These are phyloP conservation scores for Leptocoma aspasia DNA, from an alignment of 2,113 vertebrate genomes.

Conservation along the genomic window DNA sequence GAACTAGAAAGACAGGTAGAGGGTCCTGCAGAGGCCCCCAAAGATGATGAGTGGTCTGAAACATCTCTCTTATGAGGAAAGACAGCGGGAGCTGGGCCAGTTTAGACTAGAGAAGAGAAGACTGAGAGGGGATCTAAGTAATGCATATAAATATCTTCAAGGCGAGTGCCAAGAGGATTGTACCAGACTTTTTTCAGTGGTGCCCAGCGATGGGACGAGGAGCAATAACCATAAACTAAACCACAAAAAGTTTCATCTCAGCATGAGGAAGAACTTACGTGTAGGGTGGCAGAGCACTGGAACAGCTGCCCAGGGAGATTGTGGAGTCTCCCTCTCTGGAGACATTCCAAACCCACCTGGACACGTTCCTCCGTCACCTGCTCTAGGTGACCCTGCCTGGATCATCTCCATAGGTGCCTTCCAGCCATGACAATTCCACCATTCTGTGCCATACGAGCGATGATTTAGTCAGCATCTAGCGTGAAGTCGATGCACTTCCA, in stretches of 20 bases:
- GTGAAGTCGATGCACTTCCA: rapidly evolving
- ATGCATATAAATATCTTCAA: neutral
- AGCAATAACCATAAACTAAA: neutral
- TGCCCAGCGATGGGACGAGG: rapidly evolving
- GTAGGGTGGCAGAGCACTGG: neutral
- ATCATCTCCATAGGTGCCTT: neutral
- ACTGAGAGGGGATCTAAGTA: neutral
- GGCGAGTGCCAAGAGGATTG: neutral
- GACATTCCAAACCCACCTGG: neutral
- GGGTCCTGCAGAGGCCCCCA: neutral
- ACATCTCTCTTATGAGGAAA: neutral
- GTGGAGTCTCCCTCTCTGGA: neutral
- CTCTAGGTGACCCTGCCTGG: neutral
- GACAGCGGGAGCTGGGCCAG: neutral
- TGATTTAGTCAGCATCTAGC: rapidly evolving
- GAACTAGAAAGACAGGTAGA: neutral
- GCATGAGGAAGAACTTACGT: neutral
- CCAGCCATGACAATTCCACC: neutral
- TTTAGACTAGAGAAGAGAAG: neutral
- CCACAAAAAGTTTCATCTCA: neutral
- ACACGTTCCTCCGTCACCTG: too few species aligned
- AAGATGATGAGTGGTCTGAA: neutral
- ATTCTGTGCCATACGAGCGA: rapidly evolving
- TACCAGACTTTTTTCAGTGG: neutral
- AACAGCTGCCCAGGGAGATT: neutral